Conservation (phyloP, 35 echinoderm and acorn worm species). For the Acanthaster planci region DNA sequence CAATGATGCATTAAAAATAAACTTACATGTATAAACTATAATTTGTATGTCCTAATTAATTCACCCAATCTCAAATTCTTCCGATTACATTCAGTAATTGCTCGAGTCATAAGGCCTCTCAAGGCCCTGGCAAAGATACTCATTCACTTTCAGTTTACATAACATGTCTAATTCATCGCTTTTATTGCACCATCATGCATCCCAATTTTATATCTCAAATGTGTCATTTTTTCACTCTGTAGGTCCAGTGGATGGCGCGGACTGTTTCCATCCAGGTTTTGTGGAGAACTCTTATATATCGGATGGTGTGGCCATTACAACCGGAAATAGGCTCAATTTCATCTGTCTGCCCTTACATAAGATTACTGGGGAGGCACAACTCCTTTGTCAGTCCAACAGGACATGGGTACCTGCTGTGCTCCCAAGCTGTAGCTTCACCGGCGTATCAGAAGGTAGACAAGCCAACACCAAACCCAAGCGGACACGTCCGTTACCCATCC, state of each 20-base stretch:
- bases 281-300: neutral
- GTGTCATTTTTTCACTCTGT: neutral
- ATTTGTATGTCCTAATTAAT: too few species aligned
- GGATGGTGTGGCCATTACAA: neutral
- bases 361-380: neutral
- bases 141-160: too few species aligned
- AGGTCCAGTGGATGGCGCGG: neutral
- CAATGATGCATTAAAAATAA: too few species aligned
- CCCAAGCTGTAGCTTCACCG: neutral
- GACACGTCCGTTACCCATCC: too few species aligned
- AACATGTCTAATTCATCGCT: too few species aligned
- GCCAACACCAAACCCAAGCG: neutral
- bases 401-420: neutral
- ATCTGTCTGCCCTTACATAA: neutral
- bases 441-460: neutral
- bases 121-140: too few species aligned
- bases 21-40: too few species aligned
- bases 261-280: conserved; percentile 14
- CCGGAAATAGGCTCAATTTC: neutral
- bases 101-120: too few species aligned
- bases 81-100: too few species aligned
- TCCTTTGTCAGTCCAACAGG: neutral
- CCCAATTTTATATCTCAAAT: neutral
- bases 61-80: too few species aligned
- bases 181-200: too few species aligned